A percentile compares a stretch with the other conserved stretches of the same genome.
These are phyloP conservation scores for Microcebus ravelobensis DNA, from an alignment of 2,113 vertebrate species.

Conservation along the genomic window DNA sequence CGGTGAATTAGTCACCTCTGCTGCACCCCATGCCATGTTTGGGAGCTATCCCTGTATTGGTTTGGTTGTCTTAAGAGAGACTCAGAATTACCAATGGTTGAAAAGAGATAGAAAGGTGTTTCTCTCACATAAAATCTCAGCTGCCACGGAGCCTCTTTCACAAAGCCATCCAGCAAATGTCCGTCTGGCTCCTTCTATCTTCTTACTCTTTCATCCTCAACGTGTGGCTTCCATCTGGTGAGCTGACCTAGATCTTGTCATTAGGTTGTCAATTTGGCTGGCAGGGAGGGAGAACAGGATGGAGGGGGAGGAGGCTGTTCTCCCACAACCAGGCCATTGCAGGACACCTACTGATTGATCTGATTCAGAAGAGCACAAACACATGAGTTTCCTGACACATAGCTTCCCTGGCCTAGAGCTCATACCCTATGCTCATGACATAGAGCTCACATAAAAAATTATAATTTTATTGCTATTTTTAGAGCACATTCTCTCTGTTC, in stretches of 20 bases:
- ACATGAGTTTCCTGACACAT: rapidly evolving
- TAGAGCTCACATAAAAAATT: too few relatives aligned
- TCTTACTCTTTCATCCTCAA: not conserved
- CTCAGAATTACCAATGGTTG: not conserved
- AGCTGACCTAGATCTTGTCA: not conserved
- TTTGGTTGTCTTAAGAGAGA: not conserved
- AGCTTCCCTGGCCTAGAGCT: not conserved
- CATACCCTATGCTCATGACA: too few relatives aligned
- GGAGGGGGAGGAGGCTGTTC: not conserved
- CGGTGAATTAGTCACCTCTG: not conserved
- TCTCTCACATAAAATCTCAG: not conserved
- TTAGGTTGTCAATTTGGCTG: not conserved
- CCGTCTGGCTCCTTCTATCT: not conserved
- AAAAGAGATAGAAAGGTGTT: not conserved
- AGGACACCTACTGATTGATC: not conserved
- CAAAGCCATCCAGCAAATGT: not conserved
- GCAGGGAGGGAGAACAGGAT: rapidly evolving
- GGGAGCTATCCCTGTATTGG: not conserved
- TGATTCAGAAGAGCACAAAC: not conserved
- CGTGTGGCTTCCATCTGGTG: not conserved
- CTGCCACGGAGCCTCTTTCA: not conserved
- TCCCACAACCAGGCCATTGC: not conserved
- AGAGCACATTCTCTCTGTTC: not conserved
- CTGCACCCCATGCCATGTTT: not conserved
- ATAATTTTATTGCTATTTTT: not conserved